These are phyloP conservation scores for Drosophila seguyi DNA, from an alignment of 1,140 invertebrate species.

Conservation along the genomic window DNA sequence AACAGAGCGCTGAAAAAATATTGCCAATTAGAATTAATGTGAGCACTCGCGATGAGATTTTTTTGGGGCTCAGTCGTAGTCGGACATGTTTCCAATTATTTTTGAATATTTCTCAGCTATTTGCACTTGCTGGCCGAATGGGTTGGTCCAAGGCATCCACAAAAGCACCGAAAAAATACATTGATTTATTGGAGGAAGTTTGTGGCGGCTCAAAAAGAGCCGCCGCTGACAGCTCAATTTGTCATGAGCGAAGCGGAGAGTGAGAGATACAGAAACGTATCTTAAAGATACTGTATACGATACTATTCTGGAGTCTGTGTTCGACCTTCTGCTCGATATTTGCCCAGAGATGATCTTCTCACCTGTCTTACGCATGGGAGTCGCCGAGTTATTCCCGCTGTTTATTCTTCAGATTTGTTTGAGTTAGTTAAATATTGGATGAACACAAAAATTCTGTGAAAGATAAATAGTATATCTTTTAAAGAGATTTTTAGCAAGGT, in stretches of 20 bases:
- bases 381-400: slow-evolving; percentile 18
- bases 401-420: slow-evolving; percentile 36
- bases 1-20: slow-evolving; percentile 31
- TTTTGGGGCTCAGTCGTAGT: slow-evolving; percentile 11
- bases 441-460: slow-evolving; percentile 53
- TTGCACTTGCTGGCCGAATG: slow-evolving; percentile 40
- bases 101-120: slow-evolving; percentile 52
- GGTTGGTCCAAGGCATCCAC: slow-evolving; percentile 16
- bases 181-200: slow-evolving; percentile 66
- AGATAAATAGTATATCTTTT: slow-evolving; percentile 14
- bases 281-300: slow-evolving; percentile 33
- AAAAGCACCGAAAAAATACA: slow-evolving; percentile 30
- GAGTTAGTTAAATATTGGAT: slow-evolving; percentile 56
- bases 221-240: slow-evolving; percentile 77
- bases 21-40: slow-evolving; percentile 80
- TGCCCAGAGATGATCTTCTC: slow-evolving; percentile 47
- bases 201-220: slow-evolving; percentile 55
- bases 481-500: slow-evolving; percentile 7
- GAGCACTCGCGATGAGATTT: slow-evolving; percentile 51
- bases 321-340: slow-evolving; percentile 55
- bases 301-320: not conserved
- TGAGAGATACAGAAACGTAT: slow-evolving; percentile 19
- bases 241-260: slow-evolving; percentile 42
- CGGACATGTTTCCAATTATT: slow-evolving; percentile 55
- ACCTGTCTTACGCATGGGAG: slow-evolving; percentile 73